Percentiles rank a stretch among this genome's conserved stretches.
Evolutionary conservation across 2,888 invertebrate genomes (phyloP).

Genomic region (Synanthedon andrenaeformis): DNA sequence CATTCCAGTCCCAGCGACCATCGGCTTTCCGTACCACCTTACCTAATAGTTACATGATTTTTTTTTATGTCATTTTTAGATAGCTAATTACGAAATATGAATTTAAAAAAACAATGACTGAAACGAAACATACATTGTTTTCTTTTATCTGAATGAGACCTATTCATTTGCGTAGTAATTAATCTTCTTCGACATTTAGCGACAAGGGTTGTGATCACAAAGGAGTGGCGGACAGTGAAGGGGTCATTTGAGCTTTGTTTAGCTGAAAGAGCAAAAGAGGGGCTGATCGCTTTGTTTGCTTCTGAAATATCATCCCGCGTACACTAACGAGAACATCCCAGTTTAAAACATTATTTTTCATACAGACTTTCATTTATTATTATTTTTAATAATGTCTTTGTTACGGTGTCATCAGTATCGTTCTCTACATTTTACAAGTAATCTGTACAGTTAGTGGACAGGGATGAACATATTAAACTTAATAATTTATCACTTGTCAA

Average conservation of each 20-base stretch:
- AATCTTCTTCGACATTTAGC: conserved; percentile 51
- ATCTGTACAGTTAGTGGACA: too few relatives aligned
- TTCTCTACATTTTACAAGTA: too few relatives aligned
- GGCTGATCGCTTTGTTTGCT: conserved; percentile 43
- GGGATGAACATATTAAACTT: too few relatives aligned
- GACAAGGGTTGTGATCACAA: conserved; percentile 40
- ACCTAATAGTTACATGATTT: too few relatives aligned
- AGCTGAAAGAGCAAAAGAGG: conserved; percentile 30
- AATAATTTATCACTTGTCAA: too few relatives aligned
- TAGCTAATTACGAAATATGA: neutral
- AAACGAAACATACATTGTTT: neutral
- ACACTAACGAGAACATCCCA: conserved; percentile 21
- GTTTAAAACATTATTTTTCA: neutral
- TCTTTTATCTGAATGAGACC: conserved; percentile 3
- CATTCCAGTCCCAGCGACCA: too few relatives aligned
- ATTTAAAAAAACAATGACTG: too few relatives aligned
- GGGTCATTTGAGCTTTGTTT: conserved; percentile 52
- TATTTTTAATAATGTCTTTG: too few relatives aligned
- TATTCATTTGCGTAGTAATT: conserved; percentile 47
- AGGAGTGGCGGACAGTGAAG: conserved; percentile 34
- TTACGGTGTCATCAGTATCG: too few relatives aligned
- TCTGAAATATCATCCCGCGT: conserved; percentile 42
- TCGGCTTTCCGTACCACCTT: too few relatives aligned
- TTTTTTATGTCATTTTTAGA: too few relatives aligned
- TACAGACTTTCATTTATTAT: neutral